A percentile compares a stretch with the other conserved stretches of the same genome.
Evolutionary conservation across 2,797 vertebrate species (phyloP).

Genomic region (Protonibea diacanthus): DNA sequence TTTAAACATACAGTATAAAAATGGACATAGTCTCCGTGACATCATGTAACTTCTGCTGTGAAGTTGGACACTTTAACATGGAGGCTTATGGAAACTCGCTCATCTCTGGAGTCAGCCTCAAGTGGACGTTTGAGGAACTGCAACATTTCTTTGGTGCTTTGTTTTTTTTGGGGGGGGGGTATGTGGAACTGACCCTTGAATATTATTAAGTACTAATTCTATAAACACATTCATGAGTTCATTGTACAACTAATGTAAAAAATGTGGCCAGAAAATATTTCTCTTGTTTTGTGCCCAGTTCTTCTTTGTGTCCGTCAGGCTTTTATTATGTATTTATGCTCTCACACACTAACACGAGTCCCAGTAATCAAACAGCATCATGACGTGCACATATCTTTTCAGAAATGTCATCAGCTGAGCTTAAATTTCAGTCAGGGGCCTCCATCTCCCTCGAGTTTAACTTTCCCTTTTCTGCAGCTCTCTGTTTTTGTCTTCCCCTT

Average conservation of each 20-base stretch:
- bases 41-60: no score
- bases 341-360: background rate
- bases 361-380: background rate
- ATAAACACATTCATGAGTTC: background rate
- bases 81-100: no score
- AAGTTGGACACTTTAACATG: no score
- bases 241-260: background rate
- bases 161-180: no score
- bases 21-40: no score
- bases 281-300: background rate
- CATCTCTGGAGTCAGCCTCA: no score
- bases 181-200: background rate
- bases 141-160: no score
- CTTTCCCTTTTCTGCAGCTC: background rate
- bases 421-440: slow-evolving; percentile 9
- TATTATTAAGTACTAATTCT: background rate
- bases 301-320: fast-evolving
- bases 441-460: background rate
- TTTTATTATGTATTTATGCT: background rate
- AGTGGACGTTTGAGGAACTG: no score
- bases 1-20: no score
- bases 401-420: slow-evolving; percentile 13
- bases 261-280: background rate
- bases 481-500: slow-evolving; percentile 32
- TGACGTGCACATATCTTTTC: slow-evolving; percentile 3